These are phyloP conservation scores for Homarus americanus DNA, from an alignment of 1,140 invertebrate genomes.

Conservation along the genomic window DNA sequence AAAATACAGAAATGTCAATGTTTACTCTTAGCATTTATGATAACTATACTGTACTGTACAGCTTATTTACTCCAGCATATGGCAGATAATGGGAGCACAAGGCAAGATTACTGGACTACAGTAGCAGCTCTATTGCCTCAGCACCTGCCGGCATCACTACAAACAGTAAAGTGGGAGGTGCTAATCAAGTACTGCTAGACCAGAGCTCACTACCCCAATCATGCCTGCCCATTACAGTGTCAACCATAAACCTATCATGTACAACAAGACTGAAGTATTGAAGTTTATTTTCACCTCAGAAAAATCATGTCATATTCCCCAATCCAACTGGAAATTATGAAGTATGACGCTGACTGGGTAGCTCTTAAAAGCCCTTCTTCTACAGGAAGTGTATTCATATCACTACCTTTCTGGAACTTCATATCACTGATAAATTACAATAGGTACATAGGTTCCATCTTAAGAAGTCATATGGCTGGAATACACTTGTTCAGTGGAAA, in stretches of 20 bases:
- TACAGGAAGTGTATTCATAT: not conserved
- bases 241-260: not conserved
- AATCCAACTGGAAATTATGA: not conserved
- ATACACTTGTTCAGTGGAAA: not conserved
- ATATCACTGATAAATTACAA: not conserved
- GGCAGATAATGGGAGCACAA: not conserved
- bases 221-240: not conserved
- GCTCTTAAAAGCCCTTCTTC: too few species aligned
- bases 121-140: conserved; percentile 24
- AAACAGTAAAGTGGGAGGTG: not conserved
- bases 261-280: not conserved
- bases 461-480: not conserved
- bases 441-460: not conserved
- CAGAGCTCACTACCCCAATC: not conserved
- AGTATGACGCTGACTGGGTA: too few species aligned
- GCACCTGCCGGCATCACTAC: conserved; percentile 1
- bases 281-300: not conserved
- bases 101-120: not conserved
- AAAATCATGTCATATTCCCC: not conserved
- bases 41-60: too few species aligned
- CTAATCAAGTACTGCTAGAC: not conserved
- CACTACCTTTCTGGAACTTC: not conserved
- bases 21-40: not conserved
- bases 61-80: not conserved
- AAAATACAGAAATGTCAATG: not conserved